These are phyloP conservation scores for Harpegnathos saltator DNA, from an alignment of 1,140 invertebrate genomes.

Conservation along the genomic window DNA sequence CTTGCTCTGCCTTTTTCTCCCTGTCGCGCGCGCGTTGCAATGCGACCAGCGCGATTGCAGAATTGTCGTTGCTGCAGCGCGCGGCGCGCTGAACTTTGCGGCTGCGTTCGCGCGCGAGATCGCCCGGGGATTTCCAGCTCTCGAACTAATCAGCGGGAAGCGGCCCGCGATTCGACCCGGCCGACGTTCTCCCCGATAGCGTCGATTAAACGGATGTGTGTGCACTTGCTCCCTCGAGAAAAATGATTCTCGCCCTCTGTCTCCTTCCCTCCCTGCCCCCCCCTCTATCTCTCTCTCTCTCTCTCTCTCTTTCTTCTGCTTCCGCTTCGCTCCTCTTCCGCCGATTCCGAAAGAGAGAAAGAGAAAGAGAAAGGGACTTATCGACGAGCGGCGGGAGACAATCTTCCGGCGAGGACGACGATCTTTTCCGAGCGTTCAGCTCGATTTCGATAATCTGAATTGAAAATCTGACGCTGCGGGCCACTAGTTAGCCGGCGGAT, in stretches of 20 bases:
- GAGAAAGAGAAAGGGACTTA: neutral
- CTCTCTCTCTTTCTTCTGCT: too few species aligned
- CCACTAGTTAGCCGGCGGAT: slow-evolving; percentile 10
- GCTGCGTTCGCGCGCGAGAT: neutral
- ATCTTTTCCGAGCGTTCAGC: neutral
- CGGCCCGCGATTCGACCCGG: neutral
- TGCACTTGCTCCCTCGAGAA: too few species aligned
- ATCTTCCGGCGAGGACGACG: neutral
- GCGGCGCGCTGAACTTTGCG: slow-evolving; percentile 9
- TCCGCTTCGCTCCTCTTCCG: too few species aligned
- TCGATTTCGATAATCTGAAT: slow-evolving; percentile 3
- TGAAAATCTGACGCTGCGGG: slow-evolving; percentile 5
- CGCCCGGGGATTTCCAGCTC: neutral
- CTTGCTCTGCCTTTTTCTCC: too few species aligned
- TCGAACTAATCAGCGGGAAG: neutral
- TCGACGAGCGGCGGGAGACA: neutral
- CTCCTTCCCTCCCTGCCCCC: too few species aligned
- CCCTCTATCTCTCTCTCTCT: too few species aligned
- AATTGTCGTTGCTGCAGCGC: neutral
- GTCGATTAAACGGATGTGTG: neutral
- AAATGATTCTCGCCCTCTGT: too few species aligned
- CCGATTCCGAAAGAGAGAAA: too few species aligned
- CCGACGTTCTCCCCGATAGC: neutral
- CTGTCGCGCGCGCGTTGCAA: too few species aligned
- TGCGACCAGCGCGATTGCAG: too few species aligned